Conservation (phyloP, 2,888 invertebrate genomes). For the Mesoligia furuncula region DNA sequence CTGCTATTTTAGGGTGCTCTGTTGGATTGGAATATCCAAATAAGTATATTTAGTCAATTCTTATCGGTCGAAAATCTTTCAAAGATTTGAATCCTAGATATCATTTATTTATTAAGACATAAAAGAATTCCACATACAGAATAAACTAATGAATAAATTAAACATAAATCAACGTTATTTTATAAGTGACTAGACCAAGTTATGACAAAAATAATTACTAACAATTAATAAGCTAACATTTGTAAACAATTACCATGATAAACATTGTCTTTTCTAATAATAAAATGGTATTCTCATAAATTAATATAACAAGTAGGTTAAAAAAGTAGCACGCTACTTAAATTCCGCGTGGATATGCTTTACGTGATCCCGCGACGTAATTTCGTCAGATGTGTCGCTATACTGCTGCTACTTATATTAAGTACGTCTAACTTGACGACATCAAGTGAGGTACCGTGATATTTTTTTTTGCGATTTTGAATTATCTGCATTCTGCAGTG, state of each 20-base stretch:
- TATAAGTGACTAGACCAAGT: constrained; percentile 18
- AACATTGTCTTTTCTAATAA: constrained; percentile 12
- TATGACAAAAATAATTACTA: constrained; percentile 6
- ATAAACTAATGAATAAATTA: constrained; percentile 9
- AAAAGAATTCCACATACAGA: not conserved
- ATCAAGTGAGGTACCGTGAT: not conserved
- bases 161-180: constrained; percentile 22
- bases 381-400: not conserved
- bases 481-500: not conserved
- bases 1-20: not conserved
- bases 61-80: not conserved
- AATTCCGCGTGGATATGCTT: not conserved
- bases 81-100: not conserved
- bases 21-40: not conserved
- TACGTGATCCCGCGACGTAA: not conserved
- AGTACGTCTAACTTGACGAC: not conserved
- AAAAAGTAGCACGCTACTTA: not conserved
- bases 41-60: not conserved
- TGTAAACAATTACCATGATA: constrained; percentile 1
- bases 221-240: not conserved
- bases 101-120: not conserved
- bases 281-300: constrained; percentile 9
- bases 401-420: not conserved
- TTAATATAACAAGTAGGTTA: not conserved
- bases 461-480: not conserved